These are phyloP conservation scores for Tinamus guttatus DNA, from an alignment of 2,113 vertebrate genomes.

Conservation along the genomic window DNA sequence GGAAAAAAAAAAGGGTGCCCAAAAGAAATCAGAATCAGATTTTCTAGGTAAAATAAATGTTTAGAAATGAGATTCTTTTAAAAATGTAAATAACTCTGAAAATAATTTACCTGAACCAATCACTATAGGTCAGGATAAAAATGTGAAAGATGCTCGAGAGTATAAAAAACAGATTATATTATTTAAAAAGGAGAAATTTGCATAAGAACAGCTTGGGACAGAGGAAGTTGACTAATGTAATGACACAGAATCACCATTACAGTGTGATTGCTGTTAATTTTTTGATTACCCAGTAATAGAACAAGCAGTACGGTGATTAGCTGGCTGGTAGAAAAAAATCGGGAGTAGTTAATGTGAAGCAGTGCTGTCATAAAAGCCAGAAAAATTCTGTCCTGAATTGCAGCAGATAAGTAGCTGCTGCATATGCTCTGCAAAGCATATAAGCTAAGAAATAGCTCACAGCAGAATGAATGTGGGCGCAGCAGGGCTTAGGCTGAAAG, in stretches of 20 bases:
- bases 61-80: neutral
- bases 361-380: neutral
- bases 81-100: neutral
- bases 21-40: neutral
- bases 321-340: constrained; percentile 13
- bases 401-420: neutral
- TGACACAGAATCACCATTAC: neutral
- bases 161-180: neutral
- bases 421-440: neutral
- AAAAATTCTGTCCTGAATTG: neutral
- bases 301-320: constrained; percentile 34
- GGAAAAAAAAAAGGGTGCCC: neutral
- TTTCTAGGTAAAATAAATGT: neutral
- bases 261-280: constrained; percentile 49
- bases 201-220: constrained; percentile 12
- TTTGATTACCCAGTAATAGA: constrained; percentile 22
- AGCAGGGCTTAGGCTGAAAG: neutral
- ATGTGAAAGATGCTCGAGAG: neutral
- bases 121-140: neutral
- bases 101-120: neutral
- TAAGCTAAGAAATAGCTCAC: neutral
- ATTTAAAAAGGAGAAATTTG: constrained; percentile 35
- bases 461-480: neutral
- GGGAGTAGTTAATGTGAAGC: constrained; percentile 2
- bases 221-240: constrained; percentile 31